Conservation (phyloP, 2,797 vertebrate genomes). For the Vireo griseus region DNA sequence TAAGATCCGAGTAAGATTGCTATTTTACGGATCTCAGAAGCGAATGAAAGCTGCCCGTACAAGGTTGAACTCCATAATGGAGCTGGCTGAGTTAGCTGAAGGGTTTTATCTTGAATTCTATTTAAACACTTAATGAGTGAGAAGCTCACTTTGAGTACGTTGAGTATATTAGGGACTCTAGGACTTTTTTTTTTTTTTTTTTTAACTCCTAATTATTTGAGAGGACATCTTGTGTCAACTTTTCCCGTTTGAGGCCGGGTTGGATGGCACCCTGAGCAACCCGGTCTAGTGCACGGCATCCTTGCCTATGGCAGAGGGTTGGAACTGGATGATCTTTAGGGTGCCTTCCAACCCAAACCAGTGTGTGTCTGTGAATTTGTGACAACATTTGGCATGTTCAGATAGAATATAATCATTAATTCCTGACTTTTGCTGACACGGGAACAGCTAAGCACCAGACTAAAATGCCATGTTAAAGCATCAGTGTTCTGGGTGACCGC, state of each 20-base stretch:
- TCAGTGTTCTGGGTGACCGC: not conserved
- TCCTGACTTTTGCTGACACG: not conserved
- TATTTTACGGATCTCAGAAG: not conserved
- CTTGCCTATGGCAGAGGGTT: not conserved
- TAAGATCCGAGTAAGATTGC: not conserved
- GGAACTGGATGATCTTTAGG: not conserved
- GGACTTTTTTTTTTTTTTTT: not conserved
- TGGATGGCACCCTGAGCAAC: not conserved
- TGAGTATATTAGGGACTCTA: not conserved
- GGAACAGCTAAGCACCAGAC: not conserved
- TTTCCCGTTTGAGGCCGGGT: not conserved
- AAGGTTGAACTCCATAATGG: not conserved
- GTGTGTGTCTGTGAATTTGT: not conserved
- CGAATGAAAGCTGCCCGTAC: not conserved
- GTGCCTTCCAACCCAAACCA: not conserved
- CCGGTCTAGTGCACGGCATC: not conserved
- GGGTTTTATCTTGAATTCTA: not conserved
- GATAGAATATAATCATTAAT: not conserved
- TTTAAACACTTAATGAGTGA: not conserved
- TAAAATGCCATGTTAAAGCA: not conserved
- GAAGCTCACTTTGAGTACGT: not conserved
- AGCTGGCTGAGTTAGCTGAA: not conserved
- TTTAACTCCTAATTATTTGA: not conserved
- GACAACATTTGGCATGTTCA: not conserved
- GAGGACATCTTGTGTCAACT: fast-evolving